Evolutionary conservation across 2,113 vertebrate species (phyloP).

Genomic region (Ptyas mucosa): DNA sequence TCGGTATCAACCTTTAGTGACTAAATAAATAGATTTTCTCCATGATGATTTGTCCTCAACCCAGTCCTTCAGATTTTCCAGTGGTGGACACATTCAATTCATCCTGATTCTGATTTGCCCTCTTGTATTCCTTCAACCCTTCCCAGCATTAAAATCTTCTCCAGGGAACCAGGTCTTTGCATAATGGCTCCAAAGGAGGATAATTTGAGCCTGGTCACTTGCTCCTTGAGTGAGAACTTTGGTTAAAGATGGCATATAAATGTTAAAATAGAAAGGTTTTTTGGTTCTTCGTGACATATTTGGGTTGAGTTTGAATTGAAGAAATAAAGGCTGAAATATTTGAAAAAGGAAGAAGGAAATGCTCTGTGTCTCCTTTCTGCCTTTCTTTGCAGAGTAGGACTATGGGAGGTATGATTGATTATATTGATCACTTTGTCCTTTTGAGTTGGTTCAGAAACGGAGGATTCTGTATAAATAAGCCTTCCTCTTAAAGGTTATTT

Average conservation of each 20-base stretch:
- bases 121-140: neutral
- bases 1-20: neutral
- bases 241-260: neutral
- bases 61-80: neutral
- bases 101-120: neutral
- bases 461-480: neutral
- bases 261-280: neutral
- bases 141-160: neutral
- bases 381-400: neutral
- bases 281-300: neutral
- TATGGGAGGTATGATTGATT: neutral
- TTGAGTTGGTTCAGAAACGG: neutral
- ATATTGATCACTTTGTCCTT: neutral
- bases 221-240: neutral
- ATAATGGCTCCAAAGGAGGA: neutral
- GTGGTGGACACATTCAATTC: neutral
- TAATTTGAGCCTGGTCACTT: neutral
- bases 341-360: neutral
- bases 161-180: neutral
- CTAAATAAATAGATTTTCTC: neutral
- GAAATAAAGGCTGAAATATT: neutral
- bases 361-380: neutral
- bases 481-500: neutral
- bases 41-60: neutral
- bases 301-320: neutral